Evolutionary conservation across 1,140 invertebrate species (phyloP), one percentile per base, ranked within the genome.

Genomic region (Atta texana): DNA sequence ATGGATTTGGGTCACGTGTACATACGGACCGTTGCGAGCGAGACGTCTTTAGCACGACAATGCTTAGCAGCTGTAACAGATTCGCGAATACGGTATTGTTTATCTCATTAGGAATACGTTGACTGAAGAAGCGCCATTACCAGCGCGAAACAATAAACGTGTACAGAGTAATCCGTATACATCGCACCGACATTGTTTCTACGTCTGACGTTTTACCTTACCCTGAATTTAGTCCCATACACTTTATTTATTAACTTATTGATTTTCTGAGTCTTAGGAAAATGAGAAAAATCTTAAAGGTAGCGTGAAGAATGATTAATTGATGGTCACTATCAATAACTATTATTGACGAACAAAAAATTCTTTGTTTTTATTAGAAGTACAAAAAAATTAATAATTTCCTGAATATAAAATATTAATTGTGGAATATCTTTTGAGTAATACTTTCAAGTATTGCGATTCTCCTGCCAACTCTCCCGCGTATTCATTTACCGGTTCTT

Each of bases 101-200:
- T 90, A 89, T 89, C 89, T 85, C 89, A 77, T 90, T 90, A 89
- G 74, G 51, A 88, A 87, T 77, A 84, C 85, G 68, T 87, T 88
- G 85, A 77, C 66, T 55, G 89, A 89, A 90, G 88, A 85, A 87
- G 57, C 86, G 75, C 61, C 53, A 90, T 85, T 87, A 90, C 16
- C 80, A 57, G 49, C 55, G 59, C 75, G 63, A 44, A 51, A 87
- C 85, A 87, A 90, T 85, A 80, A 90, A 89, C 88, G 69, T 59
- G 74, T 66, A 16, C 57, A 85, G 59, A 68, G 31, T 10, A 66
- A 66, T 12, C 72, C 59, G 16, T 31, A 8, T 68, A 16, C 16
- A 77, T 87, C 66, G 55, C 10, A 51, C 16, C 28, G 4, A 55
- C 57, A 61, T 80, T 80, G 76, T 82, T 69, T 61, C 76, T 31